Evolutionary conservation across 2,888 invertebrate genomes (phyloP).

Genomic region (Augiades crinisus): DNA sequence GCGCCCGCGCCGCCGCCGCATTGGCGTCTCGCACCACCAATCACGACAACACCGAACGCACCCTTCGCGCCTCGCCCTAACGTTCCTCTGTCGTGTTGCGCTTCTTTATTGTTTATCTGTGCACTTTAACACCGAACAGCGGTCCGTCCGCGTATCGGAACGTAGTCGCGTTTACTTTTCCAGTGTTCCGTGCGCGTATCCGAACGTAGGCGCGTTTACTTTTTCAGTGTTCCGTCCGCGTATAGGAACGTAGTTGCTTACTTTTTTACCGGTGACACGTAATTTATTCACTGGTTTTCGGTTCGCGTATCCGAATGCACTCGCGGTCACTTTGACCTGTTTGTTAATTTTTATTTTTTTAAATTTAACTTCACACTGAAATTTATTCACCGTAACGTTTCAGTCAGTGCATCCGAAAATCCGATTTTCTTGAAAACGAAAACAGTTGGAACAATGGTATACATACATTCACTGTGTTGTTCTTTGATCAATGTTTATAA

Average conservation of each 20-base stretch:
- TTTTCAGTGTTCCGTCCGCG: not conserved
- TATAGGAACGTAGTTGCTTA: conserved; percentile 4
- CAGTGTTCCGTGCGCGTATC: conserved; percentile 1
- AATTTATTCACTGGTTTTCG: not conserved
- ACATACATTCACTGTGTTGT: conserved; percentile 1
- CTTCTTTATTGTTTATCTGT: not conserved
- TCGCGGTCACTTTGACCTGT: not conserved
- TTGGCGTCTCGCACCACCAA: conserved; percentile 68
- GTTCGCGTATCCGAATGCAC: conserved; percentile 8
- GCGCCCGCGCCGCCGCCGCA: conserved; percentile 72
- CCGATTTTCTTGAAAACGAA: not conserved
- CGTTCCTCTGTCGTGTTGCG: not conserved
- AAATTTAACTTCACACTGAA: not conserved
- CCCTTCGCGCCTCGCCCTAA: conserved; percentile 12
- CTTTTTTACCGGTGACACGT: not conserved
- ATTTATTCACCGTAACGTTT: conserved; percentile 4
- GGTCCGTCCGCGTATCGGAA: conserved; percentile 6
- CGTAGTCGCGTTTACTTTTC: not conserved
- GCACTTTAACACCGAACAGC: not conserved
- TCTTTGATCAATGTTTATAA: conserved; percentile 3
- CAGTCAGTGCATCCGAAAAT: not conserved
- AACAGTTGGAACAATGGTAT: not conserved
- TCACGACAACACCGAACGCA: conserved; percentile 43
- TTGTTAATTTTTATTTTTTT: not conserved
- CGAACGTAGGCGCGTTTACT: not conserved